Conservation (phyloP, 2,113 vertebrate genomes). For the Pitta sordida region DNA sequence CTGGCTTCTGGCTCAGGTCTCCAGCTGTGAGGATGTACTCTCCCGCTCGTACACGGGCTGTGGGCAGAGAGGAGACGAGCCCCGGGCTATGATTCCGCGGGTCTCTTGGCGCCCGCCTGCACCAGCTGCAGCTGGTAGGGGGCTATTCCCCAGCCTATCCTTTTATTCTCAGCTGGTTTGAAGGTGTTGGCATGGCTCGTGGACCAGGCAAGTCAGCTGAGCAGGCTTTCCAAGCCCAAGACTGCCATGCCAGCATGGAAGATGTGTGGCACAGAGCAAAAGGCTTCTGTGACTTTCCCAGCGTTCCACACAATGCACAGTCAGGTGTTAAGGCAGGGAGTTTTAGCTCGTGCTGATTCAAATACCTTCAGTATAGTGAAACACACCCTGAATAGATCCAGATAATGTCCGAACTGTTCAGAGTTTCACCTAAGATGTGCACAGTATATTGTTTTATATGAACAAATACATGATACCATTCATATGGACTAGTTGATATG, state of each 20-base stretch:
- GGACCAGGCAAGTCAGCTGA: neutral
- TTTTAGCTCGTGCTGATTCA: neutral
- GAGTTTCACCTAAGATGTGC: neutral
- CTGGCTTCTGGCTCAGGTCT: neutral
- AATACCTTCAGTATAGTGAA: neutral
- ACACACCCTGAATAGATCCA: neutral
- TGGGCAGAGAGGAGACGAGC: neutral
- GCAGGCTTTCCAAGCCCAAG: neutral
- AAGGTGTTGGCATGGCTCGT: neutral
- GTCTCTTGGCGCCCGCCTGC: neutral
- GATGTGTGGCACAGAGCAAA: neutral
- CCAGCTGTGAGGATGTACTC: neutral
- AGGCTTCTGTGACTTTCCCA: neutral
- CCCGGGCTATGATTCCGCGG: neutral
- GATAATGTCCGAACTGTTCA: neutral
- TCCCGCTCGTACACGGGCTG: neutral
- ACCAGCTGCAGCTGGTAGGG: neutral
- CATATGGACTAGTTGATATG: neutral
- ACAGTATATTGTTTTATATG: neutral
- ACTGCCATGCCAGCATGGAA: neutral
- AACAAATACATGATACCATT: neutral
- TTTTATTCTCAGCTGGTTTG: neutral
- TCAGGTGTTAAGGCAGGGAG: neutral
- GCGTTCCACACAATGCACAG: rapidly evolving
- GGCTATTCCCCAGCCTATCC: neutral